Evolutionary conservation across 2,113 vertebrate genomes (phyloP).

Genomic region (Melanerpes aurifrons): DNA sequence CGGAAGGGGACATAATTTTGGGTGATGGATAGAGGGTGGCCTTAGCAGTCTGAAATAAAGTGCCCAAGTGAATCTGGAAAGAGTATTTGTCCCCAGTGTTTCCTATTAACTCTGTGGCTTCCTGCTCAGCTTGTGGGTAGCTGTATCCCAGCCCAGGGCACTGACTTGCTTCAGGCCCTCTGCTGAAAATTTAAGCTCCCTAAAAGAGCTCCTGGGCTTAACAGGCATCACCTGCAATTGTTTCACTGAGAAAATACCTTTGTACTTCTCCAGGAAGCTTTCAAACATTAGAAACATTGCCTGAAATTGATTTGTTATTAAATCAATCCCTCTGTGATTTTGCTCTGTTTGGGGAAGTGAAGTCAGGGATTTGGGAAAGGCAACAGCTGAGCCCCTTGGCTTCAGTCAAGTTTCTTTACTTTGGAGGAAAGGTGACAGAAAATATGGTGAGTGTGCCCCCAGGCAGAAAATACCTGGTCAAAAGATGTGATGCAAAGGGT

Average conservation of each 20-base stretch:
- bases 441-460: not conserved
- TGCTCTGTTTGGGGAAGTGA: not conserved
- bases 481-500: not conserved
- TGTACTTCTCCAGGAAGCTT: not conserved
- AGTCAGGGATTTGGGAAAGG: not conserved
- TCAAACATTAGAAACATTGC: not conserved
- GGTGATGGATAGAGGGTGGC: not conserved
- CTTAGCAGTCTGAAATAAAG: not conserved
- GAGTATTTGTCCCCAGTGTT: not conserved
- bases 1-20: not conserved
- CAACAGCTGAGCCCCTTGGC: not conserved
- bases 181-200: not conserved
- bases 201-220: not conserved
- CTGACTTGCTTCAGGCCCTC: not conserved
- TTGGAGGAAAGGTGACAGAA: not conserved
- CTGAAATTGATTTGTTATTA: not conserved
- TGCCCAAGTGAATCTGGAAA: not conserved
- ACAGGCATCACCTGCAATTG: not conserved
- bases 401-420: not conserved
- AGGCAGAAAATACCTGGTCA: not conserved
- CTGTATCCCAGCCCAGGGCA: not conserved
- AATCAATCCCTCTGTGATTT: not conserved
- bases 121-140: not conserved
- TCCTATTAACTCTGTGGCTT: not conserved
- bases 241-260: not conserved